Base-by-base conservation (phyloP, 2,888 invertebrate species). In the Rhyacophila evoluta region DNA sequence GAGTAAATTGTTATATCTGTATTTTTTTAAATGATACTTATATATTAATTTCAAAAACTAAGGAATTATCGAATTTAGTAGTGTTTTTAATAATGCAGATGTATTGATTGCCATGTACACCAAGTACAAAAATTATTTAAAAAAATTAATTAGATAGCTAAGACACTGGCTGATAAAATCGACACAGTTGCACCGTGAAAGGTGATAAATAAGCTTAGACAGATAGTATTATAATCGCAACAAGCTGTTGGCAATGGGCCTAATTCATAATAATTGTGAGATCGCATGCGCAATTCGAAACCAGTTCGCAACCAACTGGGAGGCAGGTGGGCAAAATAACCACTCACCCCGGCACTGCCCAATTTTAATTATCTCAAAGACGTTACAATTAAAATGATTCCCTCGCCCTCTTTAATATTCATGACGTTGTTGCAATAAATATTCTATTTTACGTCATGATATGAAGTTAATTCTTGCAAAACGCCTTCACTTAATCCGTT, bases 211-310 rank as follows among this genome's bases (percentile, higher is more conserved):
- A 55, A 55, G 55, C 15, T 55, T 55, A 55, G 55, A 19, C 25
- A 55, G 55, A 25, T 19, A 55, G 6, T 33, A n/a, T n/a, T n/a
- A 4, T 55, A 55, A 55, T 55, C 55, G 74, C 41, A 74, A 27
- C 74, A 38, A 74, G 74, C 55, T 55, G 55, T 55, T 55, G 55
- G 55, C 41, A 41, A 41, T 74, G 55, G 68, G 37, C 55, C 78
- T 78, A 80, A 80, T 78, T 80, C 80, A 70, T 80, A 80, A 55
- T 55, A 55, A 80, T 80, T 80, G 75, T 80, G 71, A 78, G 75
- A 80, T 80, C 73, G 80, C 80, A 80, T 80, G 80, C 78, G 78
- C 75, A 80, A 80, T 78, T 80, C 73, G 69, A 75, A 80, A 80
- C 80, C 80, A 75, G 80, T 80, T 75, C 72, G 19, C 69, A n/a